Evolutionary conservation across 2,888 invertebrate genomes (phyloP).

Genomic region (Ferdinandea cuprea): DNA sequence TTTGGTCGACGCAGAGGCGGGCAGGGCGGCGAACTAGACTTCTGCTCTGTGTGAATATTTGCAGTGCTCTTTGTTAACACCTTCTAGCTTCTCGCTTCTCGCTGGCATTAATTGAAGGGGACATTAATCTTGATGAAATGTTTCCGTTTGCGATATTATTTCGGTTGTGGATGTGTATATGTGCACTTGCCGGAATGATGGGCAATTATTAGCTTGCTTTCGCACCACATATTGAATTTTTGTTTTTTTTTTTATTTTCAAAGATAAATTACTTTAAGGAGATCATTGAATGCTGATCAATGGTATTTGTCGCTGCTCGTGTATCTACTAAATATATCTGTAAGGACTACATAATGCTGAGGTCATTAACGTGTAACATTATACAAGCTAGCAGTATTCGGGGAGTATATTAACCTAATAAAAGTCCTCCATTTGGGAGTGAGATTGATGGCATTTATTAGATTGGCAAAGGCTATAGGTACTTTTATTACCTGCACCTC

Average conservation of each 20-base stretch:
- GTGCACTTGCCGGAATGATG: slow-evolving; percentile 27
- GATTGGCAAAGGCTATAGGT: too few species aligned
- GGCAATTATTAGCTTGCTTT: slow-evolving; percentile 47
- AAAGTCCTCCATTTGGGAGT: too few species aligned
- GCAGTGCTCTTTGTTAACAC: slow-evolving; percentile 69
- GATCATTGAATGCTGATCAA: slow-evolving; percentile 23
- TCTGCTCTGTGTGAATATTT: slow-evolving; percentile 33
- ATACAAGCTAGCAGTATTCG: too few species aligned
- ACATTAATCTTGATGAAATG: slow-evolving; percentile 68
- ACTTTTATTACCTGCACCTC: too few species aligned
- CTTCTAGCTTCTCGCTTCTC: slow-evolving; percentile 57
- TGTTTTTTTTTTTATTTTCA: slow-evolving; percentile 3
- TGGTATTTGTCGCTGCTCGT: too few species aligned
- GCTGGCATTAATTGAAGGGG: slow-evolving; percentile 71
- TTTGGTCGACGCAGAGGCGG: slow-evolving; percentile 16
- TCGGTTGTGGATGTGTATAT: slow-evolving; percentile 10
- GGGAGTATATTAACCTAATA: too few species aligned
- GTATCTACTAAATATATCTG: too few species aligned
- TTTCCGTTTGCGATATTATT: slow-evolving; percentile 39
- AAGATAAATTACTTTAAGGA: slow-evolving; percentile 1
- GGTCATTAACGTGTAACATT: too few species aligned
- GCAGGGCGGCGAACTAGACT: neutral
- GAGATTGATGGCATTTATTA: too few species aligned
- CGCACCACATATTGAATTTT: slow-evolving; percentile 1
- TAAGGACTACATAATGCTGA: too few species aligned